These are phyloP conservation scores for Artemia sinica DNA, from an alignment of 2,888 invertebrate species.

Conservation along the genomic window DNA sequence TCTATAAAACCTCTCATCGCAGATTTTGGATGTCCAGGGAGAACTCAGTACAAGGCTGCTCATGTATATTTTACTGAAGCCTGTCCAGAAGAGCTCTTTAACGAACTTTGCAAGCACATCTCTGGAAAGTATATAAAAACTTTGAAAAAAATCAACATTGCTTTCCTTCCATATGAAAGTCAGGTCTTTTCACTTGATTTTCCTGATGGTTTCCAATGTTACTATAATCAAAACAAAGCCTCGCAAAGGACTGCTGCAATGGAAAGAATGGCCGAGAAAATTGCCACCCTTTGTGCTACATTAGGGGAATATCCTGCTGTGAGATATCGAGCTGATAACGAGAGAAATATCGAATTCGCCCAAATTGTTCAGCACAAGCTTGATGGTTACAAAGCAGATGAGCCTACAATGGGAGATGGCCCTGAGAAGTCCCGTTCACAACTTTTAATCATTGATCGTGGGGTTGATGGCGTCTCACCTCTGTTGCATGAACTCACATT, in stretches of 20 bases:
- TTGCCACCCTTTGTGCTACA: constrained; percentile 95
- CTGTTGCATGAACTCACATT: constrained; percentile 90
- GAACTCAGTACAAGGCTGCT: no score
- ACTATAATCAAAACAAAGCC: constrained; percentile 65
- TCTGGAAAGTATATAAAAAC: constrained; percentile 90
- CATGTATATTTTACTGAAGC: constrained; percentile 40
- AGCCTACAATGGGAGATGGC: constrained; percentile 99
- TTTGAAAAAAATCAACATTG: constrained; percentile 95
- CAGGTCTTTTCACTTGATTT: constrained; percentile 79
- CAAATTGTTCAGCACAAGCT: constrained; percentile 95
- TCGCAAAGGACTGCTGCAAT: constrained; percentile 40
- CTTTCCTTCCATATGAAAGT: constrained; percentile 90
- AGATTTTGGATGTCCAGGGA: no score
- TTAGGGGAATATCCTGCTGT: constrained; percentile 94
- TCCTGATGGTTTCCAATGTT: constrained; percentile 86
- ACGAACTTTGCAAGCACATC: constrained; percentile 86
- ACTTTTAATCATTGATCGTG: constrained; percentile 83
- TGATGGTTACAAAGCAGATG: constrained; percentile 98
- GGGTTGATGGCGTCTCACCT: constrained; percentile 94
- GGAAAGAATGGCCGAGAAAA: constrained; percentile 98
- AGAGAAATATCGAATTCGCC: constrained; percentile 88
- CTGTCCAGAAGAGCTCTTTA: constrained; percentile 91
- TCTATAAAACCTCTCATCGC: constrained; percentile 50
- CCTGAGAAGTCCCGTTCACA: constrained; percentile 92
- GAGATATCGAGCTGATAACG: constrained; percentile 81